Evolutionary conservation across 1,140 invertebrate species (phyloP).

Genomic region (Platorchestia sp.): DNA sequence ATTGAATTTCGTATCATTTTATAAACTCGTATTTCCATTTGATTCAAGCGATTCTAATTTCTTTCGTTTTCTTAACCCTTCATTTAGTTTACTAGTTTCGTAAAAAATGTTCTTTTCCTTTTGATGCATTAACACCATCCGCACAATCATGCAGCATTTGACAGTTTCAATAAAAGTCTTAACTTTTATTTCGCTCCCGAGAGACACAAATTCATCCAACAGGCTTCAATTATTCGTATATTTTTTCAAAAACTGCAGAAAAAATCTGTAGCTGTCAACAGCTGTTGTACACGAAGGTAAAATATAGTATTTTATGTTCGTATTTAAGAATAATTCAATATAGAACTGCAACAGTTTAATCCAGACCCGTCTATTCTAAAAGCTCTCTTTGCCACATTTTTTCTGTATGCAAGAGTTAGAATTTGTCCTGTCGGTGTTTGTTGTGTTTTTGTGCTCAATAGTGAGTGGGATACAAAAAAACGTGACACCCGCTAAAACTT

Average conservation of each 20-base stretch:
- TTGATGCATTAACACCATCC: background rate
- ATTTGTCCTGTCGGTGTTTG: background rate
- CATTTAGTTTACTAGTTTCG: too few species aligned
- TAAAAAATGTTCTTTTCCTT: background rate
- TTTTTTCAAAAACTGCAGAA: background rate
- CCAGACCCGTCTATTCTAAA: background rate
- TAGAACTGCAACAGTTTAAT: background rate
- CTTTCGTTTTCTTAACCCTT: too few species aligned
- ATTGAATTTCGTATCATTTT: too few species aligned
- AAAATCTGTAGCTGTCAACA: background rate
- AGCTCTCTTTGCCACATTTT: background rate
- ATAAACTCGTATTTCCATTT: too few species aligned
- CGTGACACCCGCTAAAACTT: background rate
- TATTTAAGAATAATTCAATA: background rate
- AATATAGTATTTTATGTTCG: background rate
- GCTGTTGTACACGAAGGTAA: background rate
- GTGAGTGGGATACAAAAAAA: background rate
- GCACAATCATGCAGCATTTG: too few species aligned
- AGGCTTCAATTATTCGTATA: background rate
- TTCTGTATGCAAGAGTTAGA: background rate
- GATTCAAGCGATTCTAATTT: too few species aligned
- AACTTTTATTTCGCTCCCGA: background rate
- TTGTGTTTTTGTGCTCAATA: background rate
- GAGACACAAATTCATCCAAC: background rate
- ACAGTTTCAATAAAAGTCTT: background rate